Base-by-base conservation (phyloP, 92 coral and sea anemone species). In the Epizoanthus fatuus region DNA sequence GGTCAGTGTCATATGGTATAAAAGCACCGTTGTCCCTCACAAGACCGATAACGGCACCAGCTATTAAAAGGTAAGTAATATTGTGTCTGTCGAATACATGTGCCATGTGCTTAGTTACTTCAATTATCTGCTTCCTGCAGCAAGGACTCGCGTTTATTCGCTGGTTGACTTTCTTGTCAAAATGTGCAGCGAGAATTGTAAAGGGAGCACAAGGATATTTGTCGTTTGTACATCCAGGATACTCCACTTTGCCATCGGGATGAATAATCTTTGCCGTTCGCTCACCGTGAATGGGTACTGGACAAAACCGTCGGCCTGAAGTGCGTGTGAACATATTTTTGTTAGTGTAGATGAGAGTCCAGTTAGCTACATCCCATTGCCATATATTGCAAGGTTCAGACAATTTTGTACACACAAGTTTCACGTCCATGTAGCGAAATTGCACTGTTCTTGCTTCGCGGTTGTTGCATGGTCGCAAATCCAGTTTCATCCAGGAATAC, bases 1-100 rank as follows among this genome's bases (percentile, higher is more conserved):
- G 19, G 55, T 81, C 86, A 2, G 86, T 81, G 51, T 81, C 86
- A 20, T 81, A 81, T 3, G 86, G 77, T n/a, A 81, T 65, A n/a
- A 60, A 49, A 17, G 11, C 17, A 4, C 86, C 86, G 53, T 45
- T 19, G 20, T 81, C 86, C 2, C 86, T 63, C 12, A 69, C 86
- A 11, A 81, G 44, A 20, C 75, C 63, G 16, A 67, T 81, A 2
- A 81, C 86, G 12, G 77, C 9, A 2, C 86, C 86, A 14, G 62
- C 77, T 7, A 64, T 22, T 11, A 80, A 62, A 3, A 80, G 20
- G 40, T 80, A 81, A 8, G 74, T 64, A 9, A 81, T 67, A 16
- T 81, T 81, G 63, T 64, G 52, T 63, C 65, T 81, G 44, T 81
- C 76, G 20, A 81, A 81, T 8, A 81, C 75, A 10, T 63, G 86